A percentile compares a stretch with the other conserved stretches of the same genome.
Conservation (phyloP, 2,888 invertebrate species). For the Drosophila sordidapex region DNA sequence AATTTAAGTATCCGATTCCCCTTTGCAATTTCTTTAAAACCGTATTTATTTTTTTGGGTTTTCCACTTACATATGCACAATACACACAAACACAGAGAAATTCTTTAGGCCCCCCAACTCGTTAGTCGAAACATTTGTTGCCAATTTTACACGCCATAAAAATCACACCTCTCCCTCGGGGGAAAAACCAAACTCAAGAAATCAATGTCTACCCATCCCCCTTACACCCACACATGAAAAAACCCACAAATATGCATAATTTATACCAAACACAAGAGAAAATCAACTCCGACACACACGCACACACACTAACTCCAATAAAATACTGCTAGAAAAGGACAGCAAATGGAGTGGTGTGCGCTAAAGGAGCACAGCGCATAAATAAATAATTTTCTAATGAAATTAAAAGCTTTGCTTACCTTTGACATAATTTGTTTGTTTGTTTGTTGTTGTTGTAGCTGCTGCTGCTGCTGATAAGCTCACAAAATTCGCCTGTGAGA, state of each 20-base stretch:
- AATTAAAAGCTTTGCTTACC: constrained; percentile 72
- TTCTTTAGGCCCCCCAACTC: not conserved
- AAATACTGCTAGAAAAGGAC: constrained; percentile 31
- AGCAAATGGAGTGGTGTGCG: constrained; percentile 9
- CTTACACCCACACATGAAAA: constrained; percentile 20
- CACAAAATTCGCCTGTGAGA: constrained; percentile 19
- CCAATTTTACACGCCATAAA: constrained; percentile 72
- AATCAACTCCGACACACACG: constrained; percentile 42
- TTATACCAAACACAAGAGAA: constrained; percentile 63
- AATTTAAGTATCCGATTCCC: constrained; percentile 14
- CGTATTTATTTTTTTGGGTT: constrained; percentile 17
- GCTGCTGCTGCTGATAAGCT: constrained; percentile 45
- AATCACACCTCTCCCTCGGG: constrained; percentile 37
- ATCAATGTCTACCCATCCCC: constrained; percentile 52
- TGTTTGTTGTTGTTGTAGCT: constrained; percentile 10
- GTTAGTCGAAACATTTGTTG: constrained; percentile 29
- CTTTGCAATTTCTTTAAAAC: not conserved
- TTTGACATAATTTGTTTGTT: constrained; percentile 69
- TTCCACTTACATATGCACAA: not conserved
- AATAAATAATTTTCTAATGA: constrained; percentile 72
- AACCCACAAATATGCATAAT: constrained; percentile 70
- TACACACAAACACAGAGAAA: not conserved
- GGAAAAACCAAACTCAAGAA: constrained; percentile 40
- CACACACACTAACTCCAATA: constrained; percentile 41
- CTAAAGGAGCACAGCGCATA: constrained; percentile 34